Conservation (phyloP, 2,113 vertebrate genomes). For the Bolborhynchus lineola region DNA sequence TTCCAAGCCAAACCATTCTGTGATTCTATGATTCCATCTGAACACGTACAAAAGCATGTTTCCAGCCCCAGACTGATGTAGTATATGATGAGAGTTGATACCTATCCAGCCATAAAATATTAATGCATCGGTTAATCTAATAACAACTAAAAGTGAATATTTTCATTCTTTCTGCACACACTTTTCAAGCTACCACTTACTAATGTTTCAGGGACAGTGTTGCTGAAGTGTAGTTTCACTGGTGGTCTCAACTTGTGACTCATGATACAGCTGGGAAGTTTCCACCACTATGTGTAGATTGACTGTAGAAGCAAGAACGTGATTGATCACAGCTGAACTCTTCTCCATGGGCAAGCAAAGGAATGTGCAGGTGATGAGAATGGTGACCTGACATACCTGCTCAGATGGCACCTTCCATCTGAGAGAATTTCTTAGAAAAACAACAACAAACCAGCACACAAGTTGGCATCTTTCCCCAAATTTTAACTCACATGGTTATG, state of each 20-base stretch:
- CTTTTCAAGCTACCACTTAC: not conserved
- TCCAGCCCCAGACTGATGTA: not conserved
- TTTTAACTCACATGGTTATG: not conserved
- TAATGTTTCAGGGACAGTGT: not conserved
- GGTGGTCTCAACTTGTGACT: not conserved
- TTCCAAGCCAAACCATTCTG: not conserved
- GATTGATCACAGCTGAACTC: not conserved
- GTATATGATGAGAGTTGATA: not conserved
- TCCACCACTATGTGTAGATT: rapidly evolving
- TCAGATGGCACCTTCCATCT: not conserved
- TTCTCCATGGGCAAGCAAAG: not conserved
- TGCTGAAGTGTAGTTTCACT: not conserved
- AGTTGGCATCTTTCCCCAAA: not conserved
- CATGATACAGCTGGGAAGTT: rapidly evolving
- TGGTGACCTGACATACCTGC: not conserved
- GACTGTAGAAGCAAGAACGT: not conserved
- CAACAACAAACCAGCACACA: not conserved
- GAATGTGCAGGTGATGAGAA: not conserved
- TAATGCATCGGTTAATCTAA: not conserved
- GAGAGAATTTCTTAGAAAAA: not conserved
- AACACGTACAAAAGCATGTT: not conserved
- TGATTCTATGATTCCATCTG: not conserved
- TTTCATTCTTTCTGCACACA: not conserved
- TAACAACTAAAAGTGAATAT: not conserved
- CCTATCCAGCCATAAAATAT: not conserved